These are phyloP conservation scores for Strigamia crassipes DNA, from an alignment of 2,888 invertebrate genomes.

Conservation along the genomic window DNA sequence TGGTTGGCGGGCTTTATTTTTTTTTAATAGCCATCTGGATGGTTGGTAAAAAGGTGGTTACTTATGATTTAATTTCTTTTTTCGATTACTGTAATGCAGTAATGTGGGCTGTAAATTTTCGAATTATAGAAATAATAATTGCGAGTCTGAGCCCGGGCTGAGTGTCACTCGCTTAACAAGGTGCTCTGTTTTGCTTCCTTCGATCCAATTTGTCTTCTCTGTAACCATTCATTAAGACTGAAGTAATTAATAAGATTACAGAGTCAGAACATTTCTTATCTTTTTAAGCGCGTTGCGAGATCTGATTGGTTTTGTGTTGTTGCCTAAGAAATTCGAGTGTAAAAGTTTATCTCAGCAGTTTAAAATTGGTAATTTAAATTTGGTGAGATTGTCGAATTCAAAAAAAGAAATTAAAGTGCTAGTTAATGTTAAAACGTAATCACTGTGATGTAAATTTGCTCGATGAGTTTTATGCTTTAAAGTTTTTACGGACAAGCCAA, in stretches of 20 bases:
- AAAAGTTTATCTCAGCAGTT: constrained; percentile 11
- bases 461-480: too few relatives aligned
- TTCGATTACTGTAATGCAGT: not conserved
- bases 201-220: constrained; percentile 16
- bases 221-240: constrained; percentile 3
- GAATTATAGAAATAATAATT: not conserved
- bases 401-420: not conserved
- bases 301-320: constrained; percentile 19
- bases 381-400: not conserved
- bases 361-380: constrained; percentile 11
- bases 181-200: not conserved
- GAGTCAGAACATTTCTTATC: constrained; percentile 6
- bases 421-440: not conserved
- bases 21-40: not conserved
- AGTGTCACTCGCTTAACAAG: not conserved
- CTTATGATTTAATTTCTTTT: not conserved
- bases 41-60: not conserved
- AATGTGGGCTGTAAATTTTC: not conserved
- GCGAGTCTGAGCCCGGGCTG: not conserved
- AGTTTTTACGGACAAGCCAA: too few relatives aligned
- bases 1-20: not conserved
- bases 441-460: too few relatives aligned
- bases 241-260: constrained; percentile 11
- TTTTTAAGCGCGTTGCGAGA: not conserved
- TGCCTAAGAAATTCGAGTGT: not conserved